Evolutionary conservation across 2,888 invertebrate species (phyloP).

Genomic region (Exephanes ischioxanthus): DNA sequence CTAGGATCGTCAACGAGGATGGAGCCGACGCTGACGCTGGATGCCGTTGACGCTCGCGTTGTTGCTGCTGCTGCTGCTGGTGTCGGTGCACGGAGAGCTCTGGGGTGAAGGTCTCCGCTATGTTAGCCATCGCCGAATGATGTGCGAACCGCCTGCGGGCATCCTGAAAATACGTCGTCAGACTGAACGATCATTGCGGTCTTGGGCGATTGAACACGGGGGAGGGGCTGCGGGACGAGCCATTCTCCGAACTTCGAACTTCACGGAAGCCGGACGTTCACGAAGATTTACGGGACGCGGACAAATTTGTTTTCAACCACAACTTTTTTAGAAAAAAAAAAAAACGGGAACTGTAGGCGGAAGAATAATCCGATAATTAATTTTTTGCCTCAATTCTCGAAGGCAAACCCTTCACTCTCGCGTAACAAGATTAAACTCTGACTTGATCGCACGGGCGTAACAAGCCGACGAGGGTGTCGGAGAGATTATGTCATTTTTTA

Average conservation of each 20-base stretch:
- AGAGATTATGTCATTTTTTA: conserved; percentile 25
- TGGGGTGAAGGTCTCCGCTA: conserved; percentile 71
- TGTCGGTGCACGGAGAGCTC: conserved; percentile 62
- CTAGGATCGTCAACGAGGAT: conserved; percentile 69
- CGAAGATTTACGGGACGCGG: neutral
- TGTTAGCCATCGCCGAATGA: conserved; percentile 75
- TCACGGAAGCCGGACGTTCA: neutral
- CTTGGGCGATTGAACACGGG: conserved; percentile 6
- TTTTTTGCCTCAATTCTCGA: conserved; percentile 4
- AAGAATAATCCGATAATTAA: conserved; percentile 13
- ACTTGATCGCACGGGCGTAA: conserved; percentile 4
- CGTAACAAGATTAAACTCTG: conserved; percentile 12
- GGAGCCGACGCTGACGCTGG: conserved; percentile 62
- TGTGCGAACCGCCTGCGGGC: conserved; percentile 69
- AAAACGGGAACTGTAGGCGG: neutral
- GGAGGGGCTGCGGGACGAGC: neutral
- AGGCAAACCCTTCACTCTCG: conserved; percentile 2
- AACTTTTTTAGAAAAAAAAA: neutral
- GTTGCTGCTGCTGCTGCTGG: neutral
- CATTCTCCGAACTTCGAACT: neutral
- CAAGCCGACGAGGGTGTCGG: conserved; percentile 13
- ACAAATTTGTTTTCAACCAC: neutral
- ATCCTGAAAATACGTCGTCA: conserved; percentile 69
- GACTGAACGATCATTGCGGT: conserved; percentile 25
- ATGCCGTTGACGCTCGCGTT: neutral